Evolutionary conservation across 2,113 vertebrate genomes (phyloP).

Genomic region (Zosterops pallidus): DNA sequence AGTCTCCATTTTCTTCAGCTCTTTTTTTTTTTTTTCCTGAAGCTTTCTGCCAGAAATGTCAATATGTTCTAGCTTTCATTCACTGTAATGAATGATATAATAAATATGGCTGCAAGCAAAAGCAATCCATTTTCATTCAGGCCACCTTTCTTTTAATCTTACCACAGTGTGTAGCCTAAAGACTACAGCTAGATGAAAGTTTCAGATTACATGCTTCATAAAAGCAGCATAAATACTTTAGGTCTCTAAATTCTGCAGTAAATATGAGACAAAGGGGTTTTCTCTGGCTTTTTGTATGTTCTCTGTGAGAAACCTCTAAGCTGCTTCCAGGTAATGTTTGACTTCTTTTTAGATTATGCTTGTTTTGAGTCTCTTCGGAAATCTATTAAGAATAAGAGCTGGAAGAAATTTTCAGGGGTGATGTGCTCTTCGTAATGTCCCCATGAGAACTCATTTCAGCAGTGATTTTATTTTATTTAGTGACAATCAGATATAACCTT

Average conservation of each 20-base stretch:
- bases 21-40: background rate
- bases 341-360: background rate
- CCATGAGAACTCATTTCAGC: background rate
- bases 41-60: conserved; percentile 28
- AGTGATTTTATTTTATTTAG: background rate
- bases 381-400: background rate
- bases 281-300: background rate
- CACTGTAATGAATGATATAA: background rate
- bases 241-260: background rate
- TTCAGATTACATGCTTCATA: background rate
- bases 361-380: background rate
- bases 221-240: background rate
- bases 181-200: background rate
- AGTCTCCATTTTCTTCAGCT: conserved; percentile 30
- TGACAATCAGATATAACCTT: background rate
- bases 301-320: background rate
- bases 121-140: conserved; percentile 24
- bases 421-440: background rate
- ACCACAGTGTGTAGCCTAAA: background rate
- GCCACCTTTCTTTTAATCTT: conserved; percentile 28
- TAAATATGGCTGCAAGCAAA: conserved; percentile 42
- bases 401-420: background rate
- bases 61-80: conserved; percentile 48
- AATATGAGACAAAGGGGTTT: background rate
- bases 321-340: background rate